Percentiles rank a stretch among this genome's conserved stretches.
Conservation (phyloP, 37 sponge, comb jelly and placozoan genomes). For the Geodia barretti region DNA sequence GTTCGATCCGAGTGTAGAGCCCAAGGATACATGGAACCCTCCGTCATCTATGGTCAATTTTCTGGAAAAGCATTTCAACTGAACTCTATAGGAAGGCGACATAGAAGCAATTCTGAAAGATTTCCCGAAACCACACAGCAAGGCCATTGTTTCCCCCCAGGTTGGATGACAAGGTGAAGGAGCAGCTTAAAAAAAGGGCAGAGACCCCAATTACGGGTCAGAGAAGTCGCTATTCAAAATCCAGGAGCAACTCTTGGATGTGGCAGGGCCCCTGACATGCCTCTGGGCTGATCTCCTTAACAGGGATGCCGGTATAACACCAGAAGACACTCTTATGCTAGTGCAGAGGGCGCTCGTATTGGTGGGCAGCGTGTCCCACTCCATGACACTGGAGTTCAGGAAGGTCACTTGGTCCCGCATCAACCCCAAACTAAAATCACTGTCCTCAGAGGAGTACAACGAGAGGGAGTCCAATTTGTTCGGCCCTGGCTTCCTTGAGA, state of each 20-base stretch:
- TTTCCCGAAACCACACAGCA: slow-evolving; percentile 7
- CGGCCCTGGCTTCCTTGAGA: slow-evolving; percentile 32
- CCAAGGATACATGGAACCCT: slow-evolving; percentile 14
- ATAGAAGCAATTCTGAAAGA: slow-evolving; percentile 26
- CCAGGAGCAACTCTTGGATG: slow-evolving; percentile 7
- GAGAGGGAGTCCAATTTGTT: slow-evolving; percentile 28
- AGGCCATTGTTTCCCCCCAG: slow-evolving; percentile 2
- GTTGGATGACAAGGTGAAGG: slow-evolving; percentile 23
- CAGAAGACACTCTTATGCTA: slow-evolving; percentile 25
- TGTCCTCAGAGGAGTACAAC: slow-evolving; percentile 23
- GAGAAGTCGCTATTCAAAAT: neutral
- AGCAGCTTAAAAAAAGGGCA: slow-evolving; percentile 16
- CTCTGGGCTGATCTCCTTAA: slow-evolving; percentile 25
- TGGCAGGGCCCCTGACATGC: neutral
- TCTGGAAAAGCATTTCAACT: slow-evolving; percentile 17
- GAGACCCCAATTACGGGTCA: slow-evolving; percentile 16
- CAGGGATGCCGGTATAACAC: neutral
- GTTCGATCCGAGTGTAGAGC: slow-evolving; percentile 7
- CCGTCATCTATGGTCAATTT: neutral
- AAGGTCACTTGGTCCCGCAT: slow-evolving; percentile 16
- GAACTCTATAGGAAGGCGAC: neutral
- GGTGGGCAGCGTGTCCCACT: slow-evolving; percentile 17
- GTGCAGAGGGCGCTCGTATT: slow-evolving; percentile 21
- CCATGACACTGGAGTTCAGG: slow-evolving; percentile 8
- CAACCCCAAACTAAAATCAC: slow-evolving; percentile 28